Evolutionary conservation across 2,113 vertebrate species (phyloP).

Genomic region (Centropristis striata): DNA sequence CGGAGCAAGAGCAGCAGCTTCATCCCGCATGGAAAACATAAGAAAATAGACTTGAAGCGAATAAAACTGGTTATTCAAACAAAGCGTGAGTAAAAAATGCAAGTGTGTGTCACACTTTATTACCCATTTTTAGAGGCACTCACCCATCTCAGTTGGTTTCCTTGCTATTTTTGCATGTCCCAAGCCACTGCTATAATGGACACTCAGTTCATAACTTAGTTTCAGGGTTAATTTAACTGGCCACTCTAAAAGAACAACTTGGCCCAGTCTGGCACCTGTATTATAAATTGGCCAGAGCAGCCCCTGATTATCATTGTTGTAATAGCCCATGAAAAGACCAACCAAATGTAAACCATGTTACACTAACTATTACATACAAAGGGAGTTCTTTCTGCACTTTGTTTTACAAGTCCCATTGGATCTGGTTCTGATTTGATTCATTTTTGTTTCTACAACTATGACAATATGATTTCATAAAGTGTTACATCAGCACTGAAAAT

Average conservation of each 20-base stretch:
- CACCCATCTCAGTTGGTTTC: neutral
- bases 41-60: neutral
- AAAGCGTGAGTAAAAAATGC: neutral
- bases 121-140: neutral
- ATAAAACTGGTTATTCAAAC: neutral
- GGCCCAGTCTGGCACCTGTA: neutral
- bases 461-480: neutral
- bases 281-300: constrained; percentile 12
- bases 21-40: too few species aligned
- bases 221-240: neutral
- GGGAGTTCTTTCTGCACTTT: neutral
- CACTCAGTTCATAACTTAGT: neutral
- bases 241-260: neutral
- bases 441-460: constrained; percentile 3
- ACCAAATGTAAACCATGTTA: neutral
- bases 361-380: constrained; percentile 13
- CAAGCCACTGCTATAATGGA: neutral
- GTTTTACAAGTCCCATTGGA: neutral
- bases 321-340: neutral
- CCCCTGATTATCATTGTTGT: constrained; percentile 5
- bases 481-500: neutral
- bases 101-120: neutral
- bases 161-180: neutral
- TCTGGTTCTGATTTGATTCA: constrained; percentile 24
- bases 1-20: neutral